Conservation (phyloP, 2,888 invertebrate genomes). For the Dynastes grantii region DNA sequence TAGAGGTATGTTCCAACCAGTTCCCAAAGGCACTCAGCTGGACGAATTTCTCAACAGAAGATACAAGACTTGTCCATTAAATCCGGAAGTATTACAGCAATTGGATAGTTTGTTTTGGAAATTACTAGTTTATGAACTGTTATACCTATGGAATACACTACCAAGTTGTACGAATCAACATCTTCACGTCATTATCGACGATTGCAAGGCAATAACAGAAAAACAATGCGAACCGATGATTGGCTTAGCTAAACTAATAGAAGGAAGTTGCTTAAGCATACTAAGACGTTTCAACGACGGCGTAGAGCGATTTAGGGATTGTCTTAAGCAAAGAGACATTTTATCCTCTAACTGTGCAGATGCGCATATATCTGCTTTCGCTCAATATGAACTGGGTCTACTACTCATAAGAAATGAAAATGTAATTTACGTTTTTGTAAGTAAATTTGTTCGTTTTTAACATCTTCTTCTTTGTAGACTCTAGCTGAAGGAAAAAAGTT, state of each 20-base stretch:
- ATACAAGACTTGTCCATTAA: slow-evolving; percentile 60
- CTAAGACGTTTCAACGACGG: slow-evolving; percentile 68
- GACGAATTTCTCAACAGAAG: slow-evolving; percentile 65
- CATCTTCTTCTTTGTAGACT: slow-evolving; percentile 67
- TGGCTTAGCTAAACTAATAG: slow-evolving; percentile 73
- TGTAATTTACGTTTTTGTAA: slow-evolving; percentile 61
- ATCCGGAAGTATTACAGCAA: slow-evolving; percentile 59
- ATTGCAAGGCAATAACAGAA: slow-evolving; percentile 56
- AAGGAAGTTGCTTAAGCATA: slow-evolving; percentile 72
- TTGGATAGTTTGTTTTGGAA: slow-evolving; percentile 71
- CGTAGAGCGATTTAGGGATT: slow-evolving; percentile 66
- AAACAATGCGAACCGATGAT: slow-evolving; percentile 72
- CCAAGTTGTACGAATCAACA: slow-evolving; percentile 72
- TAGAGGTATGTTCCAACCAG: slow-evolving; percentile 58
- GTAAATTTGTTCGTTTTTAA: not conserved
- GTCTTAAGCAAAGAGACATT: slow-evolving; percentile 64
- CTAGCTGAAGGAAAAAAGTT: slow-evolving; percentile 72
- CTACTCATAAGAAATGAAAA: slow-evolving; percentile 69
- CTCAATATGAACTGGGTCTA: slow-evolving; percentile 77
- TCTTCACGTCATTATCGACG: slow-evolving; percentile 67
- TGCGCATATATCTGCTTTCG: slow-evolving; percentile 77
- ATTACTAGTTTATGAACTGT: slow-evolving; percentile 77
- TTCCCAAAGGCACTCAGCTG: slow-evolving; percentile 65
- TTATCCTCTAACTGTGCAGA: slow-evolving; percentile 66
- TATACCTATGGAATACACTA: slow-evolving; percentile 81